Conservation (phyloP, 2,113 vertebrate species). For the Dryoscopus gambensis region DNA sequence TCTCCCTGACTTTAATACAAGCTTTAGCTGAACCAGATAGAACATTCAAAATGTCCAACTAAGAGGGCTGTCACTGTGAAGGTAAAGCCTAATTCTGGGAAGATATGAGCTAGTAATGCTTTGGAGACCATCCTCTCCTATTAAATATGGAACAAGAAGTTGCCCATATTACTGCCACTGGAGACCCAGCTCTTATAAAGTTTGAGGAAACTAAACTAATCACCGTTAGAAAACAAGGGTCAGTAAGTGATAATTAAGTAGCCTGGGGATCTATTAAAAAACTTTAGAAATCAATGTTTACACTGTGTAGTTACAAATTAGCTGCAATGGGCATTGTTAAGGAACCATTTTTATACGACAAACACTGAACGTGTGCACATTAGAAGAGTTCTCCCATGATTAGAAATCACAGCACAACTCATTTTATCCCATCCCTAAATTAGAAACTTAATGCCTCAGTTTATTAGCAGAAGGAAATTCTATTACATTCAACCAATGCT, state of each 20-base stretch:
- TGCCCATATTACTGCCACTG: background rate
- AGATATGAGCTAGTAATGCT: background rate
- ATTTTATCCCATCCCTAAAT: slow-evolving; percentile 57
- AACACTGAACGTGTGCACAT: slow-evolving; percentile 33
- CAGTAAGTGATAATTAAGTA: slow-evolving; percentile 70
- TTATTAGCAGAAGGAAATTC: slow-evolving; percentile 61
- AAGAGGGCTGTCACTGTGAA: background rate
- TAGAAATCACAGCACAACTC: slow-evolving; percentile 51
- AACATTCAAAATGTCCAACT: background rate
- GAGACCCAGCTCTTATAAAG: slow-evolving; percentile 28
- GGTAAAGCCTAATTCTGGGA: background rate
- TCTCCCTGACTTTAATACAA: background rate
- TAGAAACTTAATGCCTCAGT: slow-evolving; percentile 52
- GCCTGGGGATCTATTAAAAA: slow-evolving; percentile 69
- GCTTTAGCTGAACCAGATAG: background rate
- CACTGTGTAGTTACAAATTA: slow-evolving; percentile 61
- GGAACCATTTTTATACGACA: slow-evolving; percentile 42
- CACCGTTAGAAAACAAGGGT: slow-evolving; percentile 58
- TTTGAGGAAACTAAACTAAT: slow-evolving; percentile 51
- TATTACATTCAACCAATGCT: slow-evolving; percentile 7
- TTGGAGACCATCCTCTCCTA: background rate
- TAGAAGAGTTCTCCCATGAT: slow-evolving; percentile 39
- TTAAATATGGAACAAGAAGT: slow-evolving; percentile 28
- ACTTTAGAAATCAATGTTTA: slow-evolving; percentile 62
- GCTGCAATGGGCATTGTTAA: slow-evolving; percentile 72